Base-by-base conservation (phyloP, 2,888 invertebrate species). In the Galerucella pusilla region DNA sequence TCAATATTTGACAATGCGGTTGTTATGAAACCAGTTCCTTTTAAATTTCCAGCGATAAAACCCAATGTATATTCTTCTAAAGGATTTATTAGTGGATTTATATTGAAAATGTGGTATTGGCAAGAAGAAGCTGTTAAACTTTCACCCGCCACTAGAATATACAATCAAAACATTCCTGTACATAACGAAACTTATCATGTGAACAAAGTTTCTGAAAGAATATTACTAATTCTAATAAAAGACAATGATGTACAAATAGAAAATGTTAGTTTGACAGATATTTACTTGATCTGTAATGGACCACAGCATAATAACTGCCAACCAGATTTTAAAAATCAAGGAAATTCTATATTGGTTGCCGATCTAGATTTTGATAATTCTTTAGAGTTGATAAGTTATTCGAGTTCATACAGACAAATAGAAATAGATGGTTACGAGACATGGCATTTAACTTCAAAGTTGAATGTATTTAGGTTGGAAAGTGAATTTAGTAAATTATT, bases 91-190 rank as follows among this genome's bases (percentile, higher is more conserved):
- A 90, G 92, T 68, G 95, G 95, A 0, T 95, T 94, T 87, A 93
- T 94, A 20, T 88, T 95, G 81, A 95, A 95, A 89, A 93, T 94
- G 87, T 95, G 95, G 95, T 93, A 94, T 83, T 95, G 94, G 94
- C 90, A 90, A 78, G 89, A 81, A 20, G 71, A 78, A 49, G 72
- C 78, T 14, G 74, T 70, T 71, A 82, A 81, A 74, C 67, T 80
- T 46, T 77, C 79, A 64, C 79, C 78, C 42, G 73, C 74, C n/a
- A 73, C 76, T 42, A 75, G 78, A 72, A 78, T 81, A 60, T 72
- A 78, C 72, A 82, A 79, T 75, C 77, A 80, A 59, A 83, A 77
- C 49, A 68, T 81, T 9, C 73, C 77, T 49, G 57, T 73, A 63
- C 75, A 74, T 69, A 84, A 84, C 71, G 79, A 80, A 65, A 83